These are phyloP conservation scores for Gallinago stenura DNA, from an alignment of 2,797 vertebrate genomes.

Conservation along the genomic window DNA sequence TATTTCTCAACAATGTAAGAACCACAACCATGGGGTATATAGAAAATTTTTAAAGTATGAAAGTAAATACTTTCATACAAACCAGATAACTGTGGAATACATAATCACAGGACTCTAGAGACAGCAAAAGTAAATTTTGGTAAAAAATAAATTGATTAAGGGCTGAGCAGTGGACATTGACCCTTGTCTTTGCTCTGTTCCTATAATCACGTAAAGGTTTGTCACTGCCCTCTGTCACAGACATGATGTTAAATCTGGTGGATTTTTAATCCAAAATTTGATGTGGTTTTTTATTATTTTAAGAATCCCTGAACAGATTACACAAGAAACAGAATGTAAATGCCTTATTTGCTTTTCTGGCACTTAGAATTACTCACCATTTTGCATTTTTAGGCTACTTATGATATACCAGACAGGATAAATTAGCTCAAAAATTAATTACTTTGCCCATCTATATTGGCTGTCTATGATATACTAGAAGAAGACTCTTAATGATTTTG, in stretches of 20 bases:
- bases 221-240: not conserved
- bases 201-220: not conserved
- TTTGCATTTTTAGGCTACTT: not conserved
- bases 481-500: not conserved
- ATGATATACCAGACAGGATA: not conserved
- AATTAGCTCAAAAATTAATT: not conserved
- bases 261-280: not conserved
- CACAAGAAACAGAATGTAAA: not conserved
- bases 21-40: not conserved
- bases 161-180: not conserved
- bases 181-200: not conserved
- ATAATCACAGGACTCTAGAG: not conserved
- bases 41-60: not conserved
- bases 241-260: not conserved
- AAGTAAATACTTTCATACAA: not conserved
- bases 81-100: not conserved
- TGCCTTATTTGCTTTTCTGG: not conserved
- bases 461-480: not conserved
- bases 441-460: not conserved
- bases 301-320: not conserved
- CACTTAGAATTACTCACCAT: not conserved
- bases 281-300: not conserved
- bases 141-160: not conserved
- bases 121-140: fast-evolving
- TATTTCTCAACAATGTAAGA: not conserved